A percentile compares a stretch with the other conserved stretches of the same genome.
phyloP scores from a whole-genome alignment of 2,113 vertebrate species.

The Salvelinus fontinalis region DNA sequence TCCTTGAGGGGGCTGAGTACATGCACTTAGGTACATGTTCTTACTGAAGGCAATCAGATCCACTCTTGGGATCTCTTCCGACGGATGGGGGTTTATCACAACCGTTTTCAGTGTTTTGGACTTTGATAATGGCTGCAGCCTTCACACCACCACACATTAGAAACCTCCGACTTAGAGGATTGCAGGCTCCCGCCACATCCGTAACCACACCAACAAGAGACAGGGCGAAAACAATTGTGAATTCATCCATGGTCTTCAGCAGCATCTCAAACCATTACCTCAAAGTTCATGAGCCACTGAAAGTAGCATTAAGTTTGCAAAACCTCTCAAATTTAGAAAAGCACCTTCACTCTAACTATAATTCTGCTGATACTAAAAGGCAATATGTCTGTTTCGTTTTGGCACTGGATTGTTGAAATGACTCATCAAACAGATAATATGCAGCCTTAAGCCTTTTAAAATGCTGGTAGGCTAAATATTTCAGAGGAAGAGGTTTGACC shows the following conservation, averaged over 20 bases:
- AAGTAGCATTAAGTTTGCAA: not conserved
- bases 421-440: not conserved
- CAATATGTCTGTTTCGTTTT: not conserved
- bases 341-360: no score
- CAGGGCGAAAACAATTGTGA: not conserved
- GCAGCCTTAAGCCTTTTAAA: not conserved
- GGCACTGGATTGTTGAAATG: not conserved
- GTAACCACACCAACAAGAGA: not conserved
- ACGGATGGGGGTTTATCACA: constrained; percentile 17
- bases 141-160: constrained; percentile 40
- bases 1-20: not conserved
- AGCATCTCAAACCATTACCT: not conserved
- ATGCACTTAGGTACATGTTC: constrained; percentile 23
- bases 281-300: not conserved
- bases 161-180: constrained; percentile 8
- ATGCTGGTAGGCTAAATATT: not conserved
- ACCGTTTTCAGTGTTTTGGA: constrained; percentile 27
- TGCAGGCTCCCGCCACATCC: not conserved
- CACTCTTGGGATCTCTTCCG: constrained; percentile 33
- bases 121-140: constrained; percentile 35
- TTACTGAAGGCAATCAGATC: constrained; percentile 40
- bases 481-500: not conserved
- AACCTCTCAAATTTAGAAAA: no score
- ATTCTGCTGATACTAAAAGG: no score
- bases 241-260: not conserved